These are phyloP conservation scores for Artemisiospiza belli DNA, from an alignment of 2,113 vertebrate species.

Conservation along the genomic window DNA sequence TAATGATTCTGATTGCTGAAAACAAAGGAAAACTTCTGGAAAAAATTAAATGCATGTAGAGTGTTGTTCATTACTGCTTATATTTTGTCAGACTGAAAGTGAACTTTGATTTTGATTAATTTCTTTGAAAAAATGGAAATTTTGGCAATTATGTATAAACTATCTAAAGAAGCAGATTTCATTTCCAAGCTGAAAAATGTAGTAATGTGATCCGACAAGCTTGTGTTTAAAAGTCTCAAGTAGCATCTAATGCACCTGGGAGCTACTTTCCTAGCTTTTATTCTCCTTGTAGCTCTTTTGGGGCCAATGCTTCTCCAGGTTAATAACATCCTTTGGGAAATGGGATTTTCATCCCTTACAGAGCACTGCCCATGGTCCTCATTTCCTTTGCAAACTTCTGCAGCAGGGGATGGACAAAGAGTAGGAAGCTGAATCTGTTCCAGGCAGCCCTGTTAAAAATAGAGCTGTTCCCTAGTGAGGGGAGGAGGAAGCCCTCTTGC, in stretches of 20 bases:
- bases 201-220: background rate
- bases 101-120: conserved; percentile 13
- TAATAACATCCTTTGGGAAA: conserved; percentile 21
- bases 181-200: conserved; percentile 1
- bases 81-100: background rate
- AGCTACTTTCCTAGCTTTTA: background rate
- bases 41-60: background rate
- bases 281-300: background rate
- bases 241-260: background rate
- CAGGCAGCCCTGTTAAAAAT: background rate
- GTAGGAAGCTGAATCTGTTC: background rate
- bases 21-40: background rate
- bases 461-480: fast-evolving
- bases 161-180: background rate
- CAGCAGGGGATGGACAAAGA: background rate
- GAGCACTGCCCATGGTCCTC: background rate
- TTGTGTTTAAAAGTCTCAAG: background rate
- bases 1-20: background rate
- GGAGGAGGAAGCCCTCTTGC: background rate
- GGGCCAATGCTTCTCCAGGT: background rate
- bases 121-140: conserved; percentile 7
- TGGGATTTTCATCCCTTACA: background rate
- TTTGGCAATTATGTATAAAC: background rate
- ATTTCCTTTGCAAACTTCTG: background rate
- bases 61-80: background rate